Evolutionary conservation across 2,888 invertebrate genomes (phyloP), one percentile per base, ranked within the genome.

Genomic region (Melipona beecheii): DNA sequence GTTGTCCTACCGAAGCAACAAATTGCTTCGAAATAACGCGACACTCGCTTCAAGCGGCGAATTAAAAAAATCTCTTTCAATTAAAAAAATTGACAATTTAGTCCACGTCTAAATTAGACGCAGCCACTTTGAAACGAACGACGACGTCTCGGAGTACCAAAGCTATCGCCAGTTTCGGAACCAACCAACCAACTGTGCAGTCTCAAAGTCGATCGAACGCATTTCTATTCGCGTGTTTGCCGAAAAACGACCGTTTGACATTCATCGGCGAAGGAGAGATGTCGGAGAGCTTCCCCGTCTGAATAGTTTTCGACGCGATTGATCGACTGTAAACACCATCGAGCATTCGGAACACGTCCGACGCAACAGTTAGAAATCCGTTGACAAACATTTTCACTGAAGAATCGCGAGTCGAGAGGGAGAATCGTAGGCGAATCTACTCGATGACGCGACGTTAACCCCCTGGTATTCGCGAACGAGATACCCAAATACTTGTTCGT

Each of bases 311-410:
- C 56, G 31, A 75, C 52, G 27, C 62, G 68, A 81, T n/a, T 75
- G 83, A 83, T 83, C 81, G 83, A 83, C 72, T 72, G 81, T 43
- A 71, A 83, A 83, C 72, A 60, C 66, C n/a, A 56, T 74, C 56
- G 73, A 78, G 69, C 71, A 83, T 82, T 78, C 77, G 56, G 82
- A 36, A 71, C 81, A 83, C 71, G 78, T 78, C 69, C 50, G 66
- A 71, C 60, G 81, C 82, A 83, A 81, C 83, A 83, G 83, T 83
- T 83, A 27, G 43, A 43, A 70, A 56, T n/a, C 71, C 43, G 60
- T 83, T 83, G 83, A 83, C 82, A 81, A 83, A 83, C 83, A 81
- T 81, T 76, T 76, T 71, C 58, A 60, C 43, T 49, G 60, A 66
- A 71, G 76, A 68, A 56, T 81, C 60, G 75, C 52, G 71, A 9